These are phyloP conservation scores for Cancer borealis DNA, from an alignment of 2,888 invertebrate genomes.

Conservation along the genomic window DNA sequence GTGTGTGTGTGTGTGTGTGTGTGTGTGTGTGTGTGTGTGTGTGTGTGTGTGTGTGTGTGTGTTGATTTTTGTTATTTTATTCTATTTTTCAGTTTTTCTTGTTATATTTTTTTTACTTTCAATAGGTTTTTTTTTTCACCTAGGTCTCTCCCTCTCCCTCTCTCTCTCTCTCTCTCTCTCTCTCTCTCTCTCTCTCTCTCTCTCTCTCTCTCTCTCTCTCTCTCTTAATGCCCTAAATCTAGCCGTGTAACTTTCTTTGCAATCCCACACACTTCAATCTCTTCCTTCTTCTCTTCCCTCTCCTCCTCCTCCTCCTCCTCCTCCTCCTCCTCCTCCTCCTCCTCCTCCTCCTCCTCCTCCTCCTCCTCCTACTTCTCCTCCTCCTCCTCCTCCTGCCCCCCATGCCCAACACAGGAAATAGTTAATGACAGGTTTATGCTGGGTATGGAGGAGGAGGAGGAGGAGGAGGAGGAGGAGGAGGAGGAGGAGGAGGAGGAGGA, in stretches of 20 bases:
- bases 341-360: conserved; percentile 48
- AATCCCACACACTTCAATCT: not conserved
- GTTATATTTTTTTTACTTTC: not conserved
- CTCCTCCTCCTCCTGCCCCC: not conserved
- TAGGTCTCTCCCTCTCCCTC: not conserved
- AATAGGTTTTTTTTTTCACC: not conserved
- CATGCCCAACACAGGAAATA: not conserved
- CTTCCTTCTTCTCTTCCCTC: not conserved
- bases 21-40: no score
- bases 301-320: conserved; percentile 40
- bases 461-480: not conserved
- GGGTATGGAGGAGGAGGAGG: not conserved
- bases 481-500: not conserved
- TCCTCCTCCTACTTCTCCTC: conserved; percentile 41
- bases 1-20: no score
- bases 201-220: conserved; percentile 46
- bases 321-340: conserved; percentile 43
- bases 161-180: conserved; percentile 52
- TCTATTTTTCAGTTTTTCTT: no score
- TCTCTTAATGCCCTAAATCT: not conserved
- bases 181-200: conserved; percentile 54
- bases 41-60: no score
- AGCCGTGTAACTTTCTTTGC: not conserved
- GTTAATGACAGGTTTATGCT: not conserved
- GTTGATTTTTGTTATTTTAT: no score